Percentiles rank a stretch among this genome's conserved stretches.
These are phyloP conservation scores for Condylura cristata DNA, from an alignment of 2,113 vertebrate genomes.

Conservation along the genomic window DNA sequence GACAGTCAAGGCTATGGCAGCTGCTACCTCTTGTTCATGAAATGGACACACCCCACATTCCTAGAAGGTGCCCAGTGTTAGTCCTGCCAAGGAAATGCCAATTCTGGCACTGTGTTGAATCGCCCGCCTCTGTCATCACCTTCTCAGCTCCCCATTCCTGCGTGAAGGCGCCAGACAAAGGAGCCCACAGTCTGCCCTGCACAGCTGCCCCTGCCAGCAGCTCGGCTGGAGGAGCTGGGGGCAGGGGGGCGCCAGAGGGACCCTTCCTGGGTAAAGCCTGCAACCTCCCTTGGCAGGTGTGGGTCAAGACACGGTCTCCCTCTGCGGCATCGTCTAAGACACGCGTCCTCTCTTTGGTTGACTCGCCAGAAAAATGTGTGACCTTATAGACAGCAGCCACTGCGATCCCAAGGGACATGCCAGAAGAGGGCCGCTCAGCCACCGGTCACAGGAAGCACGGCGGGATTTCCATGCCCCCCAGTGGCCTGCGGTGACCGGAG, in stretches of 20 bases:
- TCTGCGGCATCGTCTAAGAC: not conserved
- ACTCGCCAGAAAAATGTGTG: not conserved
- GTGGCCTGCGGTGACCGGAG: not conserved
- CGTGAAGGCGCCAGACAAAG: slow-evolving; percentile 56
- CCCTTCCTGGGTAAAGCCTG: not conserved
- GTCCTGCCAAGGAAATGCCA: slow-evolving; percentile 73
- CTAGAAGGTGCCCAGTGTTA: not conserved
- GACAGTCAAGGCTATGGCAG: slow-evolving; percentile 24
- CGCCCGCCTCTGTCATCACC: slow-evolving; percentile 71
- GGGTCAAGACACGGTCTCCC: not conserved
- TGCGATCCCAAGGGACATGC: not conserved
- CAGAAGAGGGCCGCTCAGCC: not conserved
- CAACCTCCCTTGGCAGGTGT: not conserved
- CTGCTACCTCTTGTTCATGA: not conserved
- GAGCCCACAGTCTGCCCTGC: slow-evolving; percentile 1
- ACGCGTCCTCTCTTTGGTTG: not conserved
- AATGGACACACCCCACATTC: not conserved
- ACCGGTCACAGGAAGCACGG: not conserved
- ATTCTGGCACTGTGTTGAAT: not conserved
- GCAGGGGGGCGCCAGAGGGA: not conserved
- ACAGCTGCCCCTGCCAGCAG: slow-evolving; percentile 41
- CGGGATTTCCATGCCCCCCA: not conserved
- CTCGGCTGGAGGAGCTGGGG: not conserved
- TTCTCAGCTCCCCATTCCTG: slow-evolving; percentile 23
- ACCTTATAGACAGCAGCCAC: not conserved